These are phyloP conservation scores for Cyanistes caeruleus DNA, from an alignment of 2,113 vertebrate species.

Conservation along the genomic window DNA sequence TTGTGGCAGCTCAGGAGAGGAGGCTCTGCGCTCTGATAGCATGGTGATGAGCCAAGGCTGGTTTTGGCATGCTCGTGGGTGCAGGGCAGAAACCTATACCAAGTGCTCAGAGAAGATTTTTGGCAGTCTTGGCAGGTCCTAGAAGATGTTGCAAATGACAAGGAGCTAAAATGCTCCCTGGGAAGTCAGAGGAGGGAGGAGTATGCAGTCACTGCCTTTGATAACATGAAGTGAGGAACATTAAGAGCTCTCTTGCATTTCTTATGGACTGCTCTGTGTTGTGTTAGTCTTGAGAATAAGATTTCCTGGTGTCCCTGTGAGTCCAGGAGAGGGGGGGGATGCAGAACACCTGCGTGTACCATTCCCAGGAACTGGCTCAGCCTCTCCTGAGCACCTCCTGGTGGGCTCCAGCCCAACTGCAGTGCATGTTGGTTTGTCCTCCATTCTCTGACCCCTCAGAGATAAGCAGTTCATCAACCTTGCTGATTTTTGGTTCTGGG, in stretches of 20 bases:
- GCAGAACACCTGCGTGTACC: neutral
- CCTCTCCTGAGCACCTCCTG: neutral
- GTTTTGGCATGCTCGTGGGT: fast-evolving
- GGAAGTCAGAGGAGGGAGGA: neutral
- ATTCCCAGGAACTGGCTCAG: neutral
- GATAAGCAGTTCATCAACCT: neutral
- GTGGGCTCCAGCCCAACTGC: neutral
- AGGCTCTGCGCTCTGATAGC: neutral
- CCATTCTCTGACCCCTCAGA: neutral
- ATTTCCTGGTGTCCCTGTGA: neutral
- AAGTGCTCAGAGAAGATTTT: neutral
- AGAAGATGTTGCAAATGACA: neutral
- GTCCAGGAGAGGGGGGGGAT: neutral
- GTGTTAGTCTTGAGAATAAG: neutral
- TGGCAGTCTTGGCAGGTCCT: neutral
- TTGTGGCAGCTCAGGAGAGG: neutral
- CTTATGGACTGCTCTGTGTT: neutral
- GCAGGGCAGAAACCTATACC: neutral
- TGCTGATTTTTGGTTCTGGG: neutral
- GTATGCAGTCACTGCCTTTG: neutral
- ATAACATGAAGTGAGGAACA: neutral
- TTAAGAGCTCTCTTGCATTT: fast-evolving
- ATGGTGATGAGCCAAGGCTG: neutral
- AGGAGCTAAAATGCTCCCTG: neutral
- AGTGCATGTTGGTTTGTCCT: neutral